Percentiles rank a stretch among this genome's conserved stretches.
Evolutionary conservation across 1,140 invertebrate genomes (phyloP).

Genomic region (Drosophila arawakana): DNA sequence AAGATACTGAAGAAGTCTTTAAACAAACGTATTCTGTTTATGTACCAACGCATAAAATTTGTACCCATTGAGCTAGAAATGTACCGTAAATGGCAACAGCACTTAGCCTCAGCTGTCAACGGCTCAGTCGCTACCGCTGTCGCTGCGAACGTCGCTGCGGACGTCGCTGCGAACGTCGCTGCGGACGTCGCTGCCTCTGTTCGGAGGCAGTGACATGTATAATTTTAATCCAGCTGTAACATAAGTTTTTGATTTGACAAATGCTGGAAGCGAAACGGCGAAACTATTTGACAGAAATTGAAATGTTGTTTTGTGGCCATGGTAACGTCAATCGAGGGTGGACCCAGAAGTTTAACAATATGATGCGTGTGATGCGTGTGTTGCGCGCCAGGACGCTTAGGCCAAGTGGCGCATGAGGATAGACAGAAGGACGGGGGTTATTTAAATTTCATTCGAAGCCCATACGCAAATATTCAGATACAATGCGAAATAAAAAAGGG

Average conservation of each 20-base stretch:
- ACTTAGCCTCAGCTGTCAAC: conserved; percentile 48
- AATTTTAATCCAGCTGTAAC: conserved; percentile 83
- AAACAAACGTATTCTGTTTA: too few species aligned
- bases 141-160: conserved; percentile 15
- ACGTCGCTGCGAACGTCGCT: conserved; percentile 8
- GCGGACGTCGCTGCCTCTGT: conserved; percentile 35
- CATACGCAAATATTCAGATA: conserved; percentile 58
- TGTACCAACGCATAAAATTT: too few species aligned
- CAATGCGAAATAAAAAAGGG: conserved; percentile 34
- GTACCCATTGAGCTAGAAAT: background rate
- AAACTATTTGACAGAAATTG: conserved; percentile 81
- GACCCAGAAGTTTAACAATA: background rate
- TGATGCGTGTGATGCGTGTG: background rate
- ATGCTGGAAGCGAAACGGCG: conserved; percentile 63
- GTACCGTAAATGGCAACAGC: background rate
- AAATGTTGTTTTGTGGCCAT: conserved; percentile 69
- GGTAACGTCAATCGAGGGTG: conserved; percentile 60
- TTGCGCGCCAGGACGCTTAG: conserved; percentile 7
- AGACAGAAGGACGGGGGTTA: conserved; percentile 27
- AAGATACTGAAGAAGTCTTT: too few species aligned
- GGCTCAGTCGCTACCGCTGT: conserved; percentile 7
- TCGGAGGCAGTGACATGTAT: conserved; percentile 73
- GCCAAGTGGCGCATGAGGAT: background rate
- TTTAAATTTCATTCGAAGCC: conserved; percentile 51
- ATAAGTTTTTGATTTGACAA: conserved; percentile 84